Base-by-base conservation (phyloP, 2,888 invertebrate species). In the Pachycephus smyrnensis region DNA sequence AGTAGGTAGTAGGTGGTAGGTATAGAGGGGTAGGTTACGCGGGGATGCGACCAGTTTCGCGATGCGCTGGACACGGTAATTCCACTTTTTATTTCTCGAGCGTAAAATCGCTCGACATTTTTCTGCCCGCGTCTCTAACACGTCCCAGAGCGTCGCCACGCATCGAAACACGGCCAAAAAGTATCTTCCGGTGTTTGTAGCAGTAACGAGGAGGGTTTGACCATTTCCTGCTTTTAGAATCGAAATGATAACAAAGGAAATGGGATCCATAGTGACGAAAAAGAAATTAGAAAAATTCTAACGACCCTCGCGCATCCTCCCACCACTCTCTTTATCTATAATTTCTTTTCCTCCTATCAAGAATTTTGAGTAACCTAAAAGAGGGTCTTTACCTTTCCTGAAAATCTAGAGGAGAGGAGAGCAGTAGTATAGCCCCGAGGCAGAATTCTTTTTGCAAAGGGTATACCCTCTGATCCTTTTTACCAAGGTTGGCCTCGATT, bases 61-160 rank as follows among this genome's bases (percentile, higher is more conserved):
- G 80, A 80, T 81, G 80, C 75, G 77, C 80, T 76, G 82, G 79
- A 32, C 69, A 71, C 33, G 31, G 80, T 73, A 79, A 82, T 82
- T 79, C 76, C 74, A 69, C 40, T 74, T 82, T 82, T 80, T 75
- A 82, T 80, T 82, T 80, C 73, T 69, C 75, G 73, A 33, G 73
- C 80, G 79, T 76, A 76, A 80, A 82, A 78, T 80, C 81, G 77
- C 78, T 79, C 80, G 80, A 82, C 80, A 78, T 80, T 78, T 35
- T 35, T 32, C 69, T 73, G 35, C 32, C 23, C 23, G 55, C 23
- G 23, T 23, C 55, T 23, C 23, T 2, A 9, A 55, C 55, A 23
- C 55, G 55, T 55, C 23, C 55, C 23, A 55, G 6, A 55, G 55
- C 55, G 55, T 23, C 55, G 23, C 55, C 15, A 23, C 55, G 55